phyloP scores from a whole-genome alignment of 2,888 invertebrate species.

The Apamea anceps region DNA sequence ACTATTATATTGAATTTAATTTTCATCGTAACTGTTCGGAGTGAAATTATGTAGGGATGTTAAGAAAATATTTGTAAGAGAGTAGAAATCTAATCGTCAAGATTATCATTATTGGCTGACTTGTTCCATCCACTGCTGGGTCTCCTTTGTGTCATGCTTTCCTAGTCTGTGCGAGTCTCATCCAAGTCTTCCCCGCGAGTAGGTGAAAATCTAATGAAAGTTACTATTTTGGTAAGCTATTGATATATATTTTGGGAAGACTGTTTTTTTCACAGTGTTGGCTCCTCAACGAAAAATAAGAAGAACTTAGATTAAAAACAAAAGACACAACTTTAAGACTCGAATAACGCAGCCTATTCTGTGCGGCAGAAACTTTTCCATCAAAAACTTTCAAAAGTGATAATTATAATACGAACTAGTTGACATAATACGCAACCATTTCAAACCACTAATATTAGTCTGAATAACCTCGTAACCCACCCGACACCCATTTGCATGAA shows the following conservation, averaged over 20 bases:
- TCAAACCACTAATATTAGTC: background rate
- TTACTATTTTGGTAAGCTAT: background rate
- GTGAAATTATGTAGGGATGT: background rate
- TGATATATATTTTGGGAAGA: no score
- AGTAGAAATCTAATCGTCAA: background rate
- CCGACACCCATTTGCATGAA: background rate
- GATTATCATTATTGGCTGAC: background rate
- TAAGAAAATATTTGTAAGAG: background rate
- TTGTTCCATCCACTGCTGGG: background rate
- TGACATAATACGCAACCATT: background rate
- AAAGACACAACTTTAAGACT: background rate
- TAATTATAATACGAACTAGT: background rate
- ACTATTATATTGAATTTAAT: constrained; percentile 56
- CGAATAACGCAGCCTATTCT: background rate
- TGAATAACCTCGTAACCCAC: background rate
- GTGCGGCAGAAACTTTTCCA: no score
- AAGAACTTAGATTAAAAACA: background rate
- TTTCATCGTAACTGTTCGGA: constrained; percentile 23
- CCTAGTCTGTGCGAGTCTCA: background rate
- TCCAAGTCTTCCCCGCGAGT: background rate
- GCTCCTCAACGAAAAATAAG: background rate
- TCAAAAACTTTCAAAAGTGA: background rate
- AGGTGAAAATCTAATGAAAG: background rate
- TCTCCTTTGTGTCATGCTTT: background rate
- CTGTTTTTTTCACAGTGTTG: background rate